Evolutionary conservation across 1,140 invertebrate genomes (phyloP), one percentile per base, ranked within the genome.

Genomic region (Portunus trituberculatus): DNA sequence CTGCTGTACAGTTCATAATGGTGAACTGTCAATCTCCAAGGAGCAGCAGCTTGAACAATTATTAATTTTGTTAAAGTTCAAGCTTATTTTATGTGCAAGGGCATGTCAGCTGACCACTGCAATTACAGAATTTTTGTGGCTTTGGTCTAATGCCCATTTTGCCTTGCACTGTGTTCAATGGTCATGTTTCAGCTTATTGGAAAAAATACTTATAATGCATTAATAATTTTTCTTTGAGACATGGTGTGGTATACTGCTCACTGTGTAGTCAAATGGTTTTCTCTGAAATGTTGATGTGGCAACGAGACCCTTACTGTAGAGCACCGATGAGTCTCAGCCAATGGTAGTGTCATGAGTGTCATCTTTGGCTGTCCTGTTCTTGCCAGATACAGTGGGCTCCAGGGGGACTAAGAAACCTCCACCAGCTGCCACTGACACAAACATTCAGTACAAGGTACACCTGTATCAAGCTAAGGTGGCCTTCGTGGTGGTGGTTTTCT

Each of bases 311-410:
- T 29, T 67, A 82, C 91, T 92, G 46, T 92, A 92, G 90, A 95
- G 94, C 94, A 95, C 94, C 94, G 92, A 87, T 95, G 90, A 95
- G 94, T 91, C 94, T 95, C 94, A 28, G 67, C 39, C 67, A 76
- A 76, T 76, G 67, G 67, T n/a, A 76, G 20, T n/a, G 91, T 59
- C 59, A 39, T 90, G 48, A 90, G 86, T 48, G 88, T 48, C 29
- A 46, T 52, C 28, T 32, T 88, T 48, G 32, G 45, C 45, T 90
- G 48, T 48, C 28, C 25, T 20, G 45, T 28, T 90, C 48, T 48
- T 28, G 48, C 45, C 48, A 46, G 88, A 46, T 46, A 90, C 28
- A 90, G 45, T n/a, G 48, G 45, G 48, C 45, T 10, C 48, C 45
- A 25, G 88, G 45, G 48, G 29, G 25, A n/a, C 16, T 46, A 46